phyloP scores from a whole-genome alignment of 2,797 vertebrate species.

The Simalia tracyae region DNA sequence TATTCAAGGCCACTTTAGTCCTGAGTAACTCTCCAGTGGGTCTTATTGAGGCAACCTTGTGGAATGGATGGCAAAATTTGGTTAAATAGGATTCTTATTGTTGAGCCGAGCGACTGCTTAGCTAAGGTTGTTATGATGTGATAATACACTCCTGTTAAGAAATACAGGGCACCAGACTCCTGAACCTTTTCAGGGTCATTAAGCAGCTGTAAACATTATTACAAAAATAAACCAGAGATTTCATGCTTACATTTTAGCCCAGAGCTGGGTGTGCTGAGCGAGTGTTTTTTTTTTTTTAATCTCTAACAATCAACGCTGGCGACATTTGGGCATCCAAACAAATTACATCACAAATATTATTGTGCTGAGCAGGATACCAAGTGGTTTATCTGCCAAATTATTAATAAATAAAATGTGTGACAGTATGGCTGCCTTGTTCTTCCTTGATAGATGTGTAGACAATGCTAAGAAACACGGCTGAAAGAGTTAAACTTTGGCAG shows the following conservation, averaged over 20 bases:
- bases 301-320: constrained; percentile 78
- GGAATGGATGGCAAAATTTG: constrained; percentile 61
- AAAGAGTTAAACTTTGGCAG: constrained; percentile 71
- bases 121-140: constrained; percentile 73
- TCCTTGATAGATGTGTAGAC: constrained; percentile 66
- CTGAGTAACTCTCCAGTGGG: constrained; percentile 22
- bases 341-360: constrained; percentile 78
- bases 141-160: constrained; percentile 76
- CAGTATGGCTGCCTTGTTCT: constrained; percentile 63
- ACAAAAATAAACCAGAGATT: constrained; percentile 84
- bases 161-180: constrained; percentile 76
- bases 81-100: constrained; percentile 68
- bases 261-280: constrained; percentile 80
- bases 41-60: constrained; percentile 44
- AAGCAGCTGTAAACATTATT: constrained; percentile 86
- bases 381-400: constrained; percentile 79
- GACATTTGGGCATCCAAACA: constrained; percentile 81
- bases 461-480: constrained; percentile 60
- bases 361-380: constrained; percentile 76
- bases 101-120: constrained; percentile 68
- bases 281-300: constrained; percentile 79
- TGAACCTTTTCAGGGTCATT: constrained; percentile 84
- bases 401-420: constrained; percentile 70
- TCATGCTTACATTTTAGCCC: constrained; percentile 84
- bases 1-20: constrained; percentile 22